Evolutionary conservation across 2,797 vertebrate species (phyloP), one percentile per base, ranked within the genome.

Genomic region (Sphenodon punctatus): DNA sequence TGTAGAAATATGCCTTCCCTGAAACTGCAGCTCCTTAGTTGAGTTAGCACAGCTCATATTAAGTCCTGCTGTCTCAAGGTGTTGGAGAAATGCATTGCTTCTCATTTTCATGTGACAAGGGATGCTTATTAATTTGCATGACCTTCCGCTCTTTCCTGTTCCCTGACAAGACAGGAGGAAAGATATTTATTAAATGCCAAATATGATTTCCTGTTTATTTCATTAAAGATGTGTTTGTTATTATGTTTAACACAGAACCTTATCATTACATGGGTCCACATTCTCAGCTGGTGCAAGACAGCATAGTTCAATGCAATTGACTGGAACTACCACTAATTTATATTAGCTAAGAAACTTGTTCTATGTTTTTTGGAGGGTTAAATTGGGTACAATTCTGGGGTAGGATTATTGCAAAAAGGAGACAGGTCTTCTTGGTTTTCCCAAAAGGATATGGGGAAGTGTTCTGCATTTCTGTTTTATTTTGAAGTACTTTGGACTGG

Each of bases 241-340:
- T 86, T 75, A 64, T 66, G 72, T 75, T 67, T 72, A 67, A 79
- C 65, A 23, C 46, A 38, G 20, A 56, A 1, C 17, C 85, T 85
- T 78, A 42, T 74, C 25, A 39, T 72, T 15, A 10, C 42, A 8
- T 27, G 55, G 56, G 30, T 41, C 25, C 45, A 64, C 69, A 80
- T 39, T 81, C 84, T 83, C 78, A 81, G 58, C 30, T 42, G 14
- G 5, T 34, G 27, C 64, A 80, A 79, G 78, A 82, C 32, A 86
- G 34, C 61, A 53, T 61, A 69, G 56, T 69, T 48, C n/a, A 85
- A n/a, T 56, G 79, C 46, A 74, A 56, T 34, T 64, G 36, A 42
- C 17, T 49, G 65, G 39, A 42, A 68, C 43, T 43, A 38, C 32
- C 58, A 14, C 9, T 20, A 25, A 55, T 25, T 49, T 49, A n/a